Evolutionary conservation across 2,113 vertebrate genomes (phyloP).

Genomic region (Australoheros scitulus): DNA sequence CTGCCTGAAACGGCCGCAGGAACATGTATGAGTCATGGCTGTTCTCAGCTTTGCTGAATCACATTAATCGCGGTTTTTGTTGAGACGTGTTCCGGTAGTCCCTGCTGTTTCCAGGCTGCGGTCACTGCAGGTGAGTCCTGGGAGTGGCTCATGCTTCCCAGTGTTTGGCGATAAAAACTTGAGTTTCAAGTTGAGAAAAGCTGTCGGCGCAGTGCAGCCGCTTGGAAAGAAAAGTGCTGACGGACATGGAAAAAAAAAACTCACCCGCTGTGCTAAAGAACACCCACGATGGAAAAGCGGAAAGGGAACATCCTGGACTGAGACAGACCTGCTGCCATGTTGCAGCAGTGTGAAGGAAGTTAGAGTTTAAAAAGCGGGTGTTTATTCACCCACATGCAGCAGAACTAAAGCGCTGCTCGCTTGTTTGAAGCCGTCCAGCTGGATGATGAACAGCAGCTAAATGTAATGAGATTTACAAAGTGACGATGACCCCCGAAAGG

Average conservation of each 20-base stretch:
- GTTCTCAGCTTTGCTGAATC: neutral
- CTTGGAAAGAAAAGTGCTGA: neutral
- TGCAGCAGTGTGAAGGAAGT: neutral
- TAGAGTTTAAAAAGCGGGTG: neutral
- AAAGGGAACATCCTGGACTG: neutral
- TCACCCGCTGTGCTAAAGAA: neutral
- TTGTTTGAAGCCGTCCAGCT: constrained; percentile 17
- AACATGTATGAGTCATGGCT: neutral
- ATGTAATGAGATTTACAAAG: constrained; percentile 29
- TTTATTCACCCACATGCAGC: neutral
- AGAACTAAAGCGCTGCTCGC: constrained; percentile 14
- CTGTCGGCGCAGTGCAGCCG: neutral
- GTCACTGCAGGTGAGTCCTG: neutral
- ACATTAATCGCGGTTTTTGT: neutral
- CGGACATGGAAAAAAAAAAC: neutral
- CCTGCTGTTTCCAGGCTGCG: neutral
- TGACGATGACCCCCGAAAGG: neutral
- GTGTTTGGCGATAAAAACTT: neutral
- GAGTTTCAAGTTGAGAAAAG: neutral
- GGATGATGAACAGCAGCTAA: constrained; percentile 4
- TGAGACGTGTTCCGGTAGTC: neutral
- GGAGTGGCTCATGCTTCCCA: neutral
- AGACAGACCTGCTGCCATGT: neutral
- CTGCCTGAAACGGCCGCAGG: neutral
- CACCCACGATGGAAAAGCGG: neutral